Evolutionary conservation across 2,888 invertebrate species (phyloP), one percentile per base, ranked within the genome.

Genomic region (Conchocele bisecta): DNA sequence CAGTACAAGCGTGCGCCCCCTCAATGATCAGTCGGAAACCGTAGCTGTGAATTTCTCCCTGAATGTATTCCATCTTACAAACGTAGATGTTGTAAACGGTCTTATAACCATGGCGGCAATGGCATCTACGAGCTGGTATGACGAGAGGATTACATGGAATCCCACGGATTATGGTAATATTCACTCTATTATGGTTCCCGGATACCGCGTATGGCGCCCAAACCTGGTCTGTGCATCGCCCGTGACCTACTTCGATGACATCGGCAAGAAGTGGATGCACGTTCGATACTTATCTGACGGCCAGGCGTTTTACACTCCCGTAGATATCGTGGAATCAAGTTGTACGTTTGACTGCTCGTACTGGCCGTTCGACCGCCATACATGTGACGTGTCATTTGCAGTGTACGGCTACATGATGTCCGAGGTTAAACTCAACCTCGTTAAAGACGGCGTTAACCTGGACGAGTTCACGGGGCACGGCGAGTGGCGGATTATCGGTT

Each of bases 281-380:
- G 64, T 56, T 5, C n/a, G 22, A 3, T 26, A 35, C 15, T 20
- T 9, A 24, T 31, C 35, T 20, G 26, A 56, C n/a, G 64, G 64
- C 26, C 31, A 33, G 6, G 46, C 53, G 6, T 28, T n/a, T 7
- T 33, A 35, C 9, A 0, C 44, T 2, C 53, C 53, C 3, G 65
- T 48, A 7, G 48, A 33, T 1, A n/a, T 60, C 1, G 39, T 60
- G 11, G 37, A 50, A 9, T 33, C 24, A 24, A 20, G 48, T 3
- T 65, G 65, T 29, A 35, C 56, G 5, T 57, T 65, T 33, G 29
- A 57, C 20, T 57, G 56, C 57, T 57, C 56, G 24, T 57, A 24
- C 24, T 65, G 65, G 65, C 65, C 65, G 0, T 65, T 57, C 15
- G 65, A 65, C 20, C 57, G 58, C n/a, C 65, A 65, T n/a, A 7